Evolutionary conservation across 2,888 invertebrate genomes (phyloP).

Genomic region (Xestia sexstrigata): DNA sequence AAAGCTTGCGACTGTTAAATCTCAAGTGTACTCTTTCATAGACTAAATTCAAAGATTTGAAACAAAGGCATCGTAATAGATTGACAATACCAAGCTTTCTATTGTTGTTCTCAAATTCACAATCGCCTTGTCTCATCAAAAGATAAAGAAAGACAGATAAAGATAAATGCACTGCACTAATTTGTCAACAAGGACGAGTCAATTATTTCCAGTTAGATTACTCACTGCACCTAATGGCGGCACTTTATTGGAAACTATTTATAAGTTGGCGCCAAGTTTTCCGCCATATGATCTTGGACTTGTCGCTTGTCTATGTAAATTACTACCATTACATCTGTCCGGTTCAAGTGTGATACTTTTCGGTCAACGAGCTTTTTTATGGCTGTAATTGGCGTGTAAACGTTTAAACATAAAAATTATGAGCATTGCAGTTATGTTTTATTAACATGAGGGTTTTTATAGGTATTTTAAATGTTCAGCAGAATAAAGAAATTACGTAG

Average conservation of each 20-base stretch:
- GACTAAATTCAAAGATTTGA: constrained; percentile 1
- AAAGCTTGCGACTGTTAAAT: not conserved
- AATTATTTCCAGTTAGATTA: constrained; percentile 69
- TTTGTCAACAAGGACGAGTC: constrained; percentile 65
- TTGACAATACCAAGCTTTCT: constrained; percentile 1
- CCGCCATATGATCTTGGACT: constrained; percentile 66
- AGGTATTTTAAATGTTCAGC: not conserved
- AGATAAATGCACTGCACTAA: constrained; percentile 46
- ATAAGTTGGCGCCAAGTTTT: constrained; percentile 68
- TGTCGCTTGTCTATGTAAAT: constrained; percentile 55
- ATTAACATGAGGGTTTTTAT: constrained; percentile 1
- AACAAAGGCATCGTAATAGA: constrained; percentile 2
- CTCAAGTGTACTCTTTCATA: not conserved
- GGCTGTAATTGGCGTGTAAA: constrained; percentile 28
- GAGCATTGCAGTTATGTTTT: constrained; percentile 21
- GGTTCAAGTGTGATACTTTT: constrained; percentile 52
- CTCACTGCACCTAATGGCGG: constrained; percentile 61
- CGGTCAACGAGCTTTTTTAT: constrained; percentile 24
- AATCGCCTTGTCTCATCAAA: constrained; percentile 2
- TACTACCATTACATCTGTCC: constrained; percentile 44
- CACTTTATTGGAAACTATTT: constrained; percentile 67
- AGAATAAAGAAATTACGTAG: not conserved
- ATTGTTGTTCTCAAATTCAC: not conserved
- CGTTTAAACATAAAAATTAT: constrained; percentile 24
- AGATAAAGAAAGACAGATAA: constrained; percentile 38